A percentile compares a stretch with the other conserved stretches of the same genome.
Conservation (phyloP, 2,113 vertebrate species). For the Tachysurus vachellii region DNA sequence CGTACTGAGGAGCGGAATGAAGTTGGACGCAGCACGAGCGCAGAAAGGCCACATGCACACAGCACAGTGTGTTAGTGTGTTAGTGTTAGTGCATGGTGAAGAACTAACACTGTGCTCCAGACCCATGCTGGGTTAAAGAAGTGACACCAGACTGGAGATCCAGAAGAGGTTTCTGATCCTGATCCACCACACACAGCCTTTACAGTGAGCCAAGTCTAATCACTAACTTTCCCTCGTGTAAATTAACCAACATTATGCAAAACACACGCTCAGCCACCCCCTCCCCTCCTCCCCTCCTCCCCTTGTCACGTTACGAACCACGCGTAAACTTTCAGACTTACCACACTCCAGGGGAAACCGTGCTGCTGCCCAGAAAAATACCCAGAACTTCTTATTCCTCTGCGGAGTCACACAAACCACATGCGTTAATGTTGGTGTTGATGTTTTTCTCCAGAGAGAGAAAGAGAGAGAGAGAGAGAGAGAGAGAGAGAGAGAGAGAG, state of each 20-base stretch:
- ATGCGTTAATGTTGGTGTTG: neutral
- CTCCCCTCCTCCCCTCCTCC: neutral
- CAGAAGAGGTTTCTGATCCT: neutral
- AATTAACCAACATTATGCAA: neutral
- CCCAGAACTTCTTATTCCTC: slow-evolving; percentile 43
- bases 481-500: no score
- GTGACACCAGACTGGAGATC: neutral
- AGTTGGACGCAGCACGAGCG: neutral
- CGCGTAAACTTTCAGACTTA: slow-evolving; percentile 47
- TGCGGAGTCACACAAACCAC: neutral
- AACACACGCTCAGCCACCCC: neutral
- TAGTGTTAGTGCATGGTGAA: neutral
- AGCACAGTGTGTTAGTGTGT: neutral
- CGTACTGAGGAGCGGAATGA: neutral
- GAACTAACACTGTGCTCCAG: neutral
- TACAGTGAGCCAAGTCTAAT: neutral
- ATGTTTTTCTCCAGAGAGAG: neutral
- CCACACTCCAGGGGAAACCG: slow-evolving; percentile 51
- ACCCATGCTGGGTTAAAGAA: neutral
- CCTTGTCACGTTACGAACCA: neutral
- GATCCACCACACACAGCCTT: neutral
- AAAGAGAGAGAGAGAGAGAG: no score
- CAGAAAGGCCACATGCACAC: no score
- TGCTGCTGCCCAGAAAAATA: slow-evolving; percentile 19
- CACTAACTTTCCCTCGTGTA: neutral